These are phyloP conservation scores for Heliornis fulica DNA, from an alignment of 2,113 vertebrate species.

Conservation along the genomic window DNA sequence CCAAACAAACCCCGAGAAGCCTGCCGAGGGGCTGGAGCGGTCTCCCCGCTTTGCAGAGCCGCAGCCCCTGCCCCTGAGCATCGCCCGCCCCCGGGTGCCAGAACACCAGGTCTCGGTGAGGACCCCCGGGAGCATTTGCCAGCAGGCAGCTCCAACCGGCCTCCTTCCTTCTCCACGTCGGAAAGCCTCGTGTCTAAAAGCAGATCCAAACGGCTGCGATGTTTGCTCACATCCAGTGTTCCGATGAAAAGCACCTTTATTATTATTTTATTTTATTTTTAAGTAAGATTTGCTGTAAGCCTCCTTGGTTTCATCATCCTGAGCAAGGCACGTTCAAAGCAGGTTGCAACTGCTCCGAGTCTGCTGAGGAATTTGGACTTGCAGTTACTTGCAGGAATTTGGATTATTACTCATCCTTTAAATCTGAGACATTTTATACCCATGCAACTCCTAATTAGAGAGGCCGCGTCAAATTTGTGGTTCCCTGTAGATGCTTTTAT, in stretches of 20 bases:
- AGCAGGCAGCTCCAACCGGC: accelerated
- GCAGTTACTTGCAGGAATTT: constrained; percentile 42
- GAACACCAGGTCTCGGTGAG: accelerated
- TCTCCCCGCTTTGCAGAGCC: accelerated
- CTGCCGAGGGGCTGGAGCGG: background rate
- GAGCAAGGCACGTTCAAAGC: constrained; percentile 15
- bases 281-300: background rate
- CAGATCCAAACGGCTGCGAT: background rate
- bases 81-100: accelerated
- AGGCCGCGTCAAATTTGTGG: background rate
- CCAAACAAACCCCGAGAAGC: constrained; percentile 41
- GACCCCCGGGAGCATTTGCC: accelerated
- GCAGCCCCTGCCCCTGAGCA: background rate
- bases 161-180: accelerated
- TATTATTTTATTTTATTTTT: background rate
- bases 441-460: background rate
- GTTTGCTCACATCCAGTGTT: background rate
- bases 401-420: background rate
- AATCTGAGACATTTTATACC: constrained; percentile 1
- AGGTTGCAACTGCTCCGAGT: constrained; percentile 1
- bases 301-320: constrained; percentile 32
- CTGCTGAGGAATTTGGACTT: constrained; percentile 41
- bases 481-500: background rate
- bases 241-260: background rate
- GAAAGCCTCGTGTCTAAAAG: background rate